phyloP scores from a whole-genome alignment of 2,888 invertebrate species.

The Rhopalosiphum nymphaeae region DNA sequence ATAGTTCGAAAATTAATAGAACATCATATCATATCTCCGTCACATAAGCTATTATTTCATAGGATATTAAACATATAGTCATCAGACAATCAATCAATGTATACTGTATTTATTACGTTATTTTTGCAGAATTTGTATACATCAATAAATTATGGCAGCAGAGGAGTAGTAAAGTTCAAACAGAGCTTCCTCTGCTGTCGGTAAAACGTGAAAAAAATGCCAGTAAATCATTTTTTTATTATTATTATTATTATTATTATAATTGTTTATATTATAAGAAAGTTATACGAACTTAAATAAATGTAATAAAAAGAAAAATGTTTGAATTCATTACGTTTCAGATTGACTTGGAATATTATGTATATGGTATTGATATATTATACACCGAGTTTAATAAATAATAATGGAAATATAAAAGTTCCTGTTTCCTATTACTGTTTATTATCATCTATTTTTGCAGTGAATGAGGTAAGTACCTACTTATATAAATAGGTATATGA shows the following conservation, averaged over 20 bases:
- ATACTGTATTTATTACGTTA: too few species aligned
- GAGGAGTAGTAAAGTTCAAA: too few species aligned
- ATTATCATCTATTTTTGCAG: conserved; percentile 82
- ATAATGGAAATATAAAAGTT: conserved; percentile 72
- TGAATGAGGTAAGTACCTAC: conserved; percentile 83
- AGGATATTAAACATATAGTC: background rate
- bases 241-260: too few species aligned
- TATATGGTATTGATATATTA: conserved; percentile 87
- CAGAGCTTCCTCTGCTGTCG: too few species aligned
- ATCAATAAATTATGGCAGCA: too few species aligned
- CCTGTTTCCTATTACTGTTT: conserved; percentile 83
- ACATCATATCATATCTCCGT: too few species aligned
- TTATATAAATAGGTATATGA: too few species aligned
- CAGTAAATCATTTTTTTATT: background rate
- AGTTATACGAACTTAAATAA: background rate
- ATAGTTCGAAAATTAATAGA: too few species aligned
- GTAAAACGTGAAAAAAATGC: background rate
- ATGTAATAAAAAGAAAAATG: background rate
- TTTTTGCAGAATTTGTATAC: too few species aligned
- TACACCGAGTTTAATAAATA: conserved; percentile 81
- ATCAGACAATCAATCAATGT: background rate
- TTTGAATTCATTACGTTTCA: conserved; percentile 69
- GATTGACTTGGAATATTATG: conserved; percentile 86
- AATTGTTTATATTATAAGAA: background rate
- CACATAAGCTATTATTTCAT: background rate